Percentiles rank a stretch among this genome's conserved stretches.
Evolutionary conservation across 2,113 vertebrate genomes (phyloP).

Genomic region (Cottus gobio): DNA sequence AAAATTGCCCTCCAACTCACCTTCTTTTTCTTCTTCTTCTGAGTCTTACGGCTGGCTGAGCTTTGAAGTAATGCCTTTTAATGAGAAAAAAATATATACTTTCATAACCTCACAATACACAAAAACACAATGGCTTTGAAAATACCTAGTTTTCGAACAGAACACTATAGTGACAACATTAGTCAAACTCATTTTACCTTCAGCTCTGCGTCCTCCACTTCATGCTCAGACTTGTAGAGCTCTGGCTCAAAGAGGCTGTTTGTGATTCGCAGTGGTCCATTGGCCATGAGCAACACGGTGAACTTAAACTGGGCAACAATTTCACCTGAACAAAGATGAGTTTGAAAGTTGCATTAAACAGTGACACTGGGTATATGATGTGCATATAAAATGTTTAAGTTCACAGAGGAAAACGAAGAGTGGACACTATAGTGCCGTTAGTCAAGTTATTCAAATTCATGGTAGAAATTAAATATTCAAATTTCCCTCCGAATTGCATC

Average conservation of each 20-base stretch:
- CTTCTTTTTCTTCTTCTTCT: conserved; percentile 99
- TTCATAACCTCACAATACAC: conserved; percentile 20
- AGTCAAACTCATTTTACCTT: conserved; percentile 83
- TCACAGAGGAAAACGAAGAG: neutral
- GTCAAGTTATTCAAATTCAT: too few relatives aligned
- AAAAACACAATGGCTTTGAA: conserved; percentile 26
- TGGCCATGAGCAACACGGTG: conserved; percentile 97
- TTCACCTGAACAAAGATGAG: conserved; percentile 84
- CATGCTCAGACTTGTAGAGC: conserved; percentile 93
- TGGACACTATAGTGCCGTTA: too few relatives aligned
- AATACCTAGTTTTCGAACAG: conserved; percentile 13
- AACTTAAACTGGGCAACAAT: conserved; percentile 98
- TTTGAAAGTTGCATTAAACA: neutral
- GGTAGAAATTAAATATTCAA: too few relatives aligned
- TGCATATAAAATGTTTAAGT: neutral
- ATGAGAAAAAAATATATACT: neutral
- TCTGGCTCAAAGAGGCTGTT: conserved; percentile 92
- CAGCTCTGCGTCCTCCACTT: conserved; percentile 94
- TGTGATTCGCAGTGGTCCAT: conserved; percentile 97
- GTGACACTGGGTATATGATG: neutral
- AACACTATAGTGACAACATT: neutral
- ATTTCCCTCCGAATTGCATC: too few relatives aligned
- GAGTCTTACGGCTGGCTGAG: conserved; percentile 96
- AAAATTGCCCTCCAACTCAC: conserved; percentile 69
- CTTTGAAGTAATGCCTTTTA: conserved; percentile 93